A percentile compares a stretch with the other conserved stretches of the same genome.
Evolutionary conservation across 2,888 invertebrate genomes (phyloP).

Genomic region (Drosophila siamana): DNA sequence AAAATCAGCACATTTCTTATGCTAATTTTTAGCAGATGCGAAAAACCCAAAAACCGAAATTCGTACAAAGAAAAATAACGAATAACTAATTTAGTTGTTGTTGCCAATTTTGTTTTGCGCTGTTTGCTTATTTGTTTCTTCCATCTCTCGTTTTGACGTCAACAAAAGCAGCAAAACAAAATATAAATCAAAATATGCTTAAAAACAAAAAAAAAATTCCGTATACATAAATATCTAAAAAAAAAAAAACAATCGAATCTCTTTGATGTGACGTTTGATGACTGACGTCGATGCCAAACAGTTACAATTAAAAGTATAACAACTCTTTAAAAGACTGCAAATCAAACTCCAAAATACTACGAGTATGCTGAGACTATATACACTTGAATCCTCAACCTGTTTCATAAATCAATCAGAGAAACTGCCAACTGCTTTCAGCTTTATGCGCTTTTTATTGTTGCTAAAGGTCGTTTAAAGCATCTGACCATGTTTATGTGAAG

Average conservation of each 20-base stretch:
- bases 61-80: conserved; percentile 38
- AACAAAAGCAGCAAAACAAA: conserved; percentile 53
- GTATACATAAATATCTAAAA: background rate
- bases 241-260: conserved; percentile 1
- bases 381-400: conserved; percentile 18
- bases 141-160: conserved; percentile 58
- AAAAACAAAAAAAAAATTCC: conserved; percentile 13
- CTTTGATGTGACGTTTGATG: conserved; percentile 7
- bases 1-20: conserved; percentile 79
- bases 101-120: conserved; percentile 56
- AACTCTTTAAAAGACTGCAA: conserved; percentile 4
- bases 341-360: conserved; percentile 1
- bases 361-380: background rate
- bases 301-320: conserved; percentile 36
- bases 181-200: conserved; percentile 48
- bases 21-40: conserved; percentile 73
- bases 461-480: conserved; percentile 56
- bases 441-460: conserved; percentile 47
- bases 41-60: conserved; percentile 62
- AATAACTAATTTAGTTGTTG: conserved; percentile 53
- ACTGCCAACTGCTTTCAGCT: conserved; percentile 48
- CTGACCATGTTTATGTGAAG: conserved; percentile 31
- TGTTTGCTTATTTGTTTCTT: conserved; percentile 45
- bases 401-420: conserved; percentile 66
- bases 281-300: conserved; percentile 32